phyloP scores from a whole-genome alignment of 1,140 invertebrate genomes.

The Meloidogyne exigua region DNA sequence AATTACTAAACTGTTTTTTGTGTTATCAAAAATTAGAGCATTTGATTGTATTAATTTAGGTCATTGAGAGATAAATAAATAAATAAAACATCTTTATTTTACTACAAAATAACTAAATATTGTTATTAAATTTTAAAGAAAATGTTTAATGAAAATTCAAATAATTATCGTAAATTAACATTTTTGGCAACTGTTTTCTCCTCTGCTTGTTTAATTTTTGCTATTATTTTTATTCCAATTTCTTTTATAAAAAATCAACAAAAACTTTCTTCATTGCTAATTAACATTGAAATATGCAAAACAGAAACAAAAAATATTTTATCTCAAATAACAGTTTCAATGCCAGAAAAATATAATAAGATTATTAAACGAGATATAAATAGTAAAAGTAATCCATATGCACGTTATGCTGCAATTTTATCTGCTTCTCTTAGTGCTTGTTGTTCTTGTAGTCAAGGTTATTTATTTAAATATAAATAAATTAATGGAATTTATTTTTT shows the following conservation, averaged over 20 bases:
- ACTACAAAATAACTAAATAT: too few relatives aligned
- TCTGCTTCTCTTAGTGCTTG: slow-evolving; percentile 42
- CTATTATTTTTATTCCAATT: slow-evolving; percentile 52
- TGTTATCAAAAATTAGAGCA: too few relatives aligned
- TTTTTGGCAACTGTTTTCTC: slow-evolving; percentile 49
- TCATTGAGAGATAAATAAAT: too few relatives aligned
- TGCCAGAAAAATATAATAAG: neutral
- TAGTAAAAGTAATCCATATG: slow-evolving; percentile 27
- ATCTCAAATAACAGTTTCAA: slow-evolving; percentile 22
- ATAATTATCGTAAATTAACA: slow-evolving; percentile 34
- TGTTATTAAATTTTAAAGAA: too few relatives aligned
- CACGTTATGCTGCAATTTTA: slow-evolving; percentile 45
- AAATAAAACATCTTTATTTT: too few relatives aligned
- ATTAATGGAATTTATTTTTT: neutral
- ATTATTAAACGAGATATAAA: neutral
- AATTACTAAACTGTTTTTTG: too few relatives aligned
- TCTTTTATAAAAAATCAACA: slow-evolving; percentile 55
- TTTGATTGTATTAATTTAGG: too few relatives aligned
- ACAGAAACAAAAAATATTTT: slow-evolving; percentile 57
- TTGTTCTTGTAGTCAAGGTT: slow-evolving; percentile 58
- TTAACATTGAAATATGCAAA: slow-evolving; percentile 57
- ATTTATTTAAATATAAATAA: slow-evolving; percentile 27
- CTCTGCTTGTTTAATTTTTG: slow-evolving; percentile 43
- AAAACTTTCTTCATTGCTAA: slow-evolving; percentile 47
- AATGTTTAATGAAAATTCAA: too few relatives aligned